Conservation (phyloP, 2,113 vertebrate genomes). For the Stegastes partitus region DNA sequence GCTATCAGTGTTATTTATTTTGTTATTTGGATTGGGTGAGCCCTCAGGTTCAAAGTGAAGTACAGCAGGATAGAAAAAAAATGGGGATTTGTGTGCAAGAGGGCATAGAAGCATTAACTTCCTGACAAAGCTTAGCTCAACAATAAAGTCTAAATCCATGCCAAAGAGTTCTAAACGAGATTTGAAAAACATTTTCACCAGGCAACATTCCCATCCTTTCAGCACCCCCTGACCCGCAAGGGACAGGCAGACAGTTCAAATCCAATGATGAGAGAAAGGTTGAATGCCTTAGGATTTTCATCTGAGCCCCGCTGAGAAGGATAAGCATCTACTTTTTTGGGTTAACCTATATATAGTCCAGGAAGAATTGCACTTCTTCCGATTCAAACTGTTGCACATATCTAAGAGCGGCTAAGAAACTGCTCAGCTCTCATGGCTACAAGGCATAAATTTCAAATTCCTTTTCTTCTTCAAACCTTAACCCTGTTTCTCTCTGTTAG, state of each 20-base stretch:
- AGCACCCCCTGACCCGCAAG: conserved; percentile 1
- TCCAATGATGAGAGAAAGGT: conserved; percentile 28
- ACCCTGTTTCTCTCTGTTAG: conserved; percentile 4
- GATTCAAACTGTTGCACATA: conserved; percentile 16
- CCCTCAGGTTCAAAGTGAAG: conserved; percentile 62
- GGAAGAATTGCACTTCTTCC: neutral
- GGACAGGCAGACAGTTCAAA: conserved; percentile 36
- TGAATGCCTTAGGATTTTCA: conserved; percentile 41
- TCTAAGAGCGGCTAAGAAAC: conserved; percentile 17
- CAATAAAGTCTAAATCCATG: conserved; percentile 74
- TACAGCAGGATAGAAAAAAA: conserved; percentile 43
- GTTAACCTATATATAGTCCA: conserved; percentile 12
- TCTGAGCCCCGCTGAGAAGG: conserved; percentile 13
- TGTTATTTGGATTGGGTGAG: conserved; percentile 51
- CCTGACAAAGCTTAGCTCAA: conserved; percentile 71
- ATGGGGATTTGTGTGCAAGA: conserved; percentile 66
- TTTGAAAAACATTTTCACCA: conserved; percentile 64
- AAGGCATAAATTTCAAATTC: conserved; percentile 29
- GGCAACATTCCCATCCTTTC: conserved; percentile 39
- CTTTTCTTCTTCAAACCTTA: conserved; percentile 25
- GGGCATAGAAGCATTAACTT: conserved; percentile 70
- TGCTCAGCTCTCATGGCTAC: conserved; percentile 1
- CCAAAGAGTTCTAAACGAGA: conserved; percentile 63
- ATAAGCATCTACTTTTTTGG: conserved; percentile 26
- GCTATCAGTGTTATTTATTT: conserved; percentile 56